These are phyloP conservation scores for Anabas testudineus DNA, from an alignment of 2,797 vertebrate genomes.

Conservation along the genomic window DNA sequence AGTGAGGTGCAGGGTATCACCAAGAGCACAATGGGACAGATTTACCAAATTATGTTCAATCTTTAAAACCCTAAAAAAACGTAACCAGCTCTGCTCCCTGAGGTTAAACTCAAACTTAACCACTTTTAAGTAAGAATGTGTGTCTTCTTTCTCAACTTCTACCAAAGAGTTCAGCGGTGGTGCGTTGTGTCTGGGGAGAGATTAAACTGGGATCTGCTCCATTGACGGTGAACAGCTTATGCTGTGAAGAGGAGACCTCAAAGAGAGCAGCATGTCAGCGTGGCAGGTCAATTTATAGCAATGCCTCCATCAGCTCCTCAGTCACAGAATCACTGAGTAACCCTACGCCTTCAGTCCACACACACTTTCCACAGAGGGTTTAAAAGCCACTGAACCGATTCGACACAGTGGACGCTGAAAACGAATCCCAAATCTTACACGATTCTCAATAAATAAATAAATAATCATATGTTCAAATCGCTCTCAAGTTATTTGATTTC, in stretches of 20 bases:
- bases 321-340: slow-evolving; percentile 71
- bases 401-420: slow-evolving; percentile 38
- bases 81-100: too few species aligned
- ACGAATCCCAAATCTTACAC: slow-evolving; percentile 20
- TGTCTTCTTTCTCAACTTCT: background rate
- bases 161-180: slow-evolving; percentile 1
- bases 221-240: slow-evolving; percentile 55
- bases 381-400: slow-evolving; percentile 19
- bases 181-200: slow-evolving; percentile 48
- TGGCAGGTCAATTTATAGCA: slow-evolving; percentile 73
- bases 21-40: background rate
- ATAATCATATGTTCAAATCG: slow-evolving; percentile 1
- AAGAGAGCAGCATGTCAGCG: slow-evolving; percentile 71
- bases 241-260: slow-evolving; percentile 68
- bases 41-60: background rate
- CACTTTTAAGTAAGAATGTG: background rate
- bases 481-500: background rate
- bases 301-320: slow-evolving; percentile 50
- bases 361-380: slow-evolving; percentile 30
- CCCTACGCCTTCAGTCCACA: slow-evolving; percentile 52
- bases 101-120: background rate
- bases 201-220: slow-evolving; percentile 54
- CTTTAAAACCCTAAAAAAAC: background rate
- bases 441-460: slow-evolving; percentile 31
- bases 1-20: background rate